Percentiles rank a stretch among this genome's conserved stretches.
Conservation (phyloP, 1,140 invertebrate species). For the Ips nitidus region DNA sequence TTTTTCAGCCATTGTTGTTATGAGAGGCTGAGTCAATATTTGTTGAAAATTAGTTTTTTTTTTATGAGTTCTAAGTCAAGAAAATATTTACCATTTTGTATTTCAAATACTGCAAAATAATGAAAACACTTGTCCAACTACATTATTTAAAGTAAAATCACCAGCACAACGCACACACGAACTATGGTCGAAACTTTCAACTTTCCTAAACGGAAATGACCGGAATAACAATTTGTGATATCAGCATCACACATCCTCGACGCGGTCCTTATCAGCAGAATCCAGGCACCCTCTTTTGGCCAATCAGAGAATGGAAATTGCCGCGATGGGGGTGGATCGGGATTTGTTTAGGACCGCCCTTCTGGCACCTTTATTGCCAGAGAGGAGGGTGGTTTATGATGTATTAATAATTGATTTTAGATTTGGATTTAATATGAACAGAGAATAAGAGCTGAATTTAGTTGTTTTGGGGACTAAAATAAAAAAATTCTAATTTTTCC, state of each 20-base stretch:
- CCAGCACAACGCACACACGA: neutral
- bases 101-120: no score
- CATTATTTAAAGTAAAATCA: conserved; percentile 1
- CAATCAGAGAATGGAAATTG: conserved; percentile 33
- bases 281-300: conserved; percentile 43
- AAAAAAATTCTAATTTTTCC: no score
- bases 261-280: conserved; percentile 43
- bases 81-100: no score
- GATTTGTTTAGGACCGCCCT: conserved; percentile 21
- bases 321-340: conserved; percentile 27
- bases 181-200: neutral
- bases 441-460: neutral
- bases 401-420: neutral
- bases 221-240: conserved; percentile 41
- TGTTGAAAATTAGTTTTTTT: no score
- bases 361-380: conserved; percentile 19
- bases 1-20: conserved; percentile 1
- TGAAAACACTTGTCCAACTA: neutral
- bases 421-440: no score
- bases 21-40: conserved; percentile 9
- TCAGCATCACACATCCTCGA: conserved; percentile 43
- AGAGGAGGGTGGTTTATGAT: conserved; percentile 5
- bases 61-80: no score
- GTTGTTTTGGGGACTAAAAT: neutral
- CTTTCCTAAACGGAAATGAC: conserved; percentile 33